Percentiles rank a stretch among this genome's conserved stretches.
Conservation (phyloP, 2,888 invertebrate species). For the Cataglyphis cursor region DNA sequence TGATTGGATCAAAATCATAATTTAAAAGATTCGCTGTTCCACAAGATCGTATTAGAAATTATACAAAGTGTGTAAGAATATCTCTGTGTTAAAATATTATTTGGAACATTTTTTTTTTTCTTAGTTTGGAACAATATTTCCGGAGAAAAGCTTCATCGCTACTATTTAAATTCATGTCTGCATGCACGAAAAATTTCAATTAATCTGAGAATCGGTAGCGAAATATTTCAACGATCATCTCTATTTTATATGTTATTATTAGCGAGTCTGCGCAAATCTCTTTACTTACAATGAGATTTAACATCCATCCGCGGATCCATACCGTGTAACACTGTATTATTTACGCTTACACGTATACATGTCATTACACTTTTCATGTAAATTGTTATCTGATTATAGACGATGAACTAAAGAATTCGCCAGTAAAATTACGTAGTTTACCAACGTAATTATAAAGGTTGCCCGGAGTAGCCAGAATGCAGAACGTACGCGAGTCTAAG, state of each 20-base stretch:
- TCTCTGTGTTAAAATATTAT: background rate
- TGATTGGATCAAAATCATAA: background rate
- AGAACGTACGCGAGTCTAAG: conserved; percentile 20
- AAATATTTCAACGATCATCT: background rate
- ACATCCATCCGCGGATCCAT: background rate
- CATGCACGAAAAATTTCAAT: background rate
- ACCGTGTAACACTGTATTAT: conserved; percentile 17
- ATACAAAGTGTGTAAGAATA: background rate
- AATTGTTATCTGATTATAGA: conserved; percentile 40
- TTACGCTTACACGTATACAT: conserved; percentile 29
- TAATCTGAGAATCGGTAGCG: background rate
- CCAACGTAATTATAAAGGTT: conserved; percentile 27
- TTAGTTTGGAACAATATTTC: background rate
- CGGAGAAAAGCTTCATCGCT: background rate
- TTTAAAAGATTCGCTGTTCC: background rate
- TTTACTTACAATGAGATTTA: background rate
- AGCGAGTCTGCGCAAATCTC: conserved; percentile 18
- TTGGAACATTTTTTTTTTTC: background rate
- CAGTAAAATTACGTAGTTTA: conserved; percentile 31
- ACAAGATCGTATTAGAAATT: background rate
- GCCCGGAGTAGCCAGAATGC: conserved; percentile 6
- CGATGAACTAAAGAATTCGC: conserved; percentile 23
- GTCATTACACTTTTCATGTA: conserved; percentile 40
- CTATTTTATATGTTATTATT: conserved; percentile 4
- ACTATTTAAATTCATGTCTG: background rate